A percentile compares a stretch with the other conserved stretches of the same genome.
Evolutionary conservation across 2,797 vertebrate species (phyloP).

Genomic region (Columba guinea): DNA sequence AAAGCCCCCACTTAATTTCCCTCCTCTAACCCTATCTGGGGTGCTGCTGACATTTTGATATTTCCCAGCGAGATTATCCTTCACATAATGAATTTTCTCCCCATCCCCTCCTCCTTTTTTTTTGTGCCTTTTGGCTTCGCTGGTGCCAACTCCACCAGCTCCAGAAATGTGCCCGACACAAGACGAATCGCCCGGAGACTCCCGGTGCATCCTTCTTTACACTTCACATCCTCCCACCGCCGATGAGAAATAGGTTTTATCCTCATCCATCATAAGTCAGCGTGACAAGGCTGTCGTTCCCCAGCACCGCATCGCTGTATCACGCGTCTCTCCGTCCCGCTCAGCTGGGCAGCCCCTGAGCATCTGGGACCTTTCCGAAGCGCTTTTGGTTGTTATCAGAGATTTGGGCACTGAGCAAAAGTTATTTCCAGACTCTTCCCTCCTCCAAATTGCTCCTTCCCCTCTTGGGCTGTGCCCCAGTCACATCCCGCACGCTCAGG

Average conservation of each 20-base stretch:
- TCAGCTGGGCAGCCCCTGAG: background rate
- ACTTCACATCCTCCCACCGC: slow-evolving; percentile 65
- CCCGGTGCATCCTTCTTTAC: slow-evolving; percentile 73
- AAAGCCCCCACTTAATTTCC: slow-evolving; percentile 27
- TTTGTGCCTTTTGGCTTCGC: background rate
- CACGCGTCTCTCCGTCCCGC: slow-evolving; percentile 27
- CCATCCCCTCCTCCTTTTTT: background rate
- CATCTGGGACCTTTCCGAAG: slow-evolving; percentile 48
- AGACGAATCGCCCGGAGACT: slow-evolving; percentile 72
- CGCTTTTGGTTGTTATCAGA: background rate
- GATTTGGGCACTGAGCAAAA: slow-evolving; percentile 7
- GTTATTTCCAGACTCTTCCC: background rate
- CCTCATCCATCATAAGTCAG: slow-evolving; percentile 79
- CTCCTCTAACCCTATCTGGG: slow-evolving; percentile 9
- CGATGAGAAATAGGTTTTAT: slow-evolving; percentile 73
- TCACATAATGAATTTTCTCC: slow-evolving; percentile 70
- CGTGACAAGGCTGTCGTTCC: slow-evolving; percentile 68
- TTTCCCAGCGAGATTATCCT: slow-evolving; percentile 69
- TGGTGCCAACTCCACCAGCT: background rate
- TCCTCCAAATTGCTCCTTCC: background rate
- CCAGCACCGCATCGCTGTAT: background rate
- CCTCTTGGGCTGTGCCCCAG: background rate
- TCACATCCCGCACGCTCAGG: accelerated
- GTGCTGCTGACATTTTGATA: slow-evolving; percentile 70
- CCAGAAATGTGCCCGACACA: slow-evolving; percentile 35